phyloP scores from a whole-genome alignment of 2,113 vertebrate species.

The Fulmarus glacialis region DNA sequence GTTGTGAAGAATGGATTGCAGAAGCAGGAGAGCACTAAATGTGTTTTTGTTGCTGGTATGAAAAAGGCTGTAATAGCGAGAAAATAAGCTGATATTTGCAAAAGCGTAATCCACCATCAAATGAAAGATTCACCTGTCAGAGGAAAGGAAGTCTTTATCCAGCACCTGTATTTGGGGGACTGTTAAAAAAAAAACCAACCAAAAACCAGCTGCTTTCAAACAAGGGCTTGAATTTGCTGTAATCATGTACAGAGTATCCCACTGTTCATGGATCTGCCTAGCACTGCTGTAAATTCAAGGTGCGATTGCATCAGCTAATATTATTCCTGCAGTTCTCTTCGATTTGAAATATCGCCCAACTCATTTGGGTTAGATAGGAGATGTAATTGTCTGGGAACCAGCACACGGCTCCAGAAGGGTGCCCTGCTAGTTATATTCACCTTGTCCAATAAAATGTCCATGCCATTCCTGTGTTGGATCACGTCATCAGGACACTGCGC shows the following conservation, averaged over 20 bases:
- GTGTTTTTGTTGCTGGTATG: neutral
- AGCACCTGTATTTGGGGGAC: neutral
- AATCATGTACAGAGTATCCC: neutral
- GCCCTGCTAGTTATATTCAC: neutral
- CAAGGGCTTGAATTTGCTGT: constrained; percentile 1
- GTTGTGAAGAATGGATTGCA: neutral
- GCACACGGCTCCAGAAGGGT: neutral
- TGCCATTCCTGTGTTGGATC: neutral
- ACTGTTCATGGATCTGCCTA: constrained; percentile 1
- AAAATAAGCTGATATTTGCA: neutral
- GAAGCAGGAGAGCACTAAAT: neutral
- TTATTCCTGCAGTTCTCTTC: constrained; percentile 1
- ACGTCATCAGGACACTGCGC: neutral
- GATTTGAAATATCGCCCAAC: neutral
- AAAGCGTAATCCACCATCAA: neutral
- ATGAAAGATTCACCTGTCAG: constrained; percentile 2
- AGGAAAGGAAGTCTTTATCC: constrained; percentile 2
- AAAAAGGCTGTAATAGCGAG: neutral
- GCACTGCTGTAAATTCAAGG: constrained; percentile 42
- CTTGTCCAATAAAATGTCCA: neutral
- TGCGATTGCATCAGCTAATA: constrained; percentile 28
- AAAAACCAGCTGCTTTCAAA: neutral
- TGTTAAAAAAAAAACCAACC: neutral
- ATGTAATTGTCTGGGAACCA: constrained; percentile 25
- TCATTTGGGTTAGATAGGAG: neutral